Evolutionary conservation across 2,888 invertebrate genomes (phyloP).

Genomic region (Listrodromus nycthemerus): DNA sequence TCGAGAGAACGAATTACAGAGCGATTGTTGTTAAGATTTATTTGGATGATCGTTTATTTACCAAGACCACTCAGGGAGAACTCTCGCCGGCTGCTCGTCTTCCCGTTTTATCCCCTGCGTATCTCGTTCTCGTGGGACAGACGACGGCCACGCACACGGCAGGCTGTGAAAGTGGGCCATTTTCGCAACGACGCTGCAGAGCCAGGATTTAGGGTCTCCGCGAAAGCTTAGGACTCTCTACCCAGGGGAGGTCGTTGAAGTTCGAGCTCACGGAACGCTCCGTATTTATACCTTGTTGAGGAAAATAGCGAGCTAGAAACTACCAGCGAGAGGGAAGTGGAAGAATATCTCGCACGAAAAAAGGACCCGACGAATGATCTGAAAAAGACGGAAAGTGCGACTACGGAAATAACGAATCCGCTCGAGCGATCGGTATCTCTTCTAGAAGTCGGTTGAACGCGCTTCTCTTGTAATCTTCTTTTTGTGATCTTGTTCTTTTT

Average conservation of each 20-base stretch:
- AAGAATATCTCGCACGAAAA: conserved; percentile 50
- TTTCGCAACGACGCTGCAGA: conserved; percentile 50
- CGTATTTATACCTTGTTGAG: conserved; percentile 46
- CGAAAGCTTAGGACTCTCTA: conserved; percentile 51
- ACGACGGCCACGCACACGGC: conserved; percentile 21
- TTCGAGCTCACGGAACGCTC: conserved; percentile 42
- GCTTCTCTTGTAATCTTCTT: too few relatives aligned
- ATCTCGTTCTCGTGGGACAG: conserved; percentile 39
- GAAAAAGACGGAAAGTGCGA: conserved; percentile 13
- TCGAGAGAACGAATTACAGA: too few relatives aligned
- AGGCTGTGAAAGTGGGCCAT: conserved; percentile 50
- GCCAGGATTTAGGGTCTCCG: conserved; percentile 50
- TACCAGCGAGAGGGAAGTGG: conserved; percentile 2
- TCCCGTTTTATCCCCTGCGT: neutral
- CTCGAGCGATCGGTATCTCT: conserved; percentile 21
- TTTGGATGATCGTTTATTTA: conserved; percentile 4
- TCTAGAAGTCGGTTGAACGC: too few relatives aligned
- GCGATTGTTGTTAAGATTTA: neutral
- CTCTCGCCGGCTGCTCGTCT: neutral
- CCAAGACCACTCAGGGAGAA: neutral
- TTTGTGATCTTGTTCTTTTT: too few relatives aligned
- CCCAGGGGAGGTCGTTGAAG: conserved; percentile 48
- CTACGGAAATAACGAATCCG: conserved; percentile 27
- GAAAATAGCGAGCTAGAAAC: neutral
- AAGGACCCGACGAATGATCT: conserved; percentile 46